Conservation (phyloP, 2,888 invertebrate species). For the Troides aeacus region DNA sequence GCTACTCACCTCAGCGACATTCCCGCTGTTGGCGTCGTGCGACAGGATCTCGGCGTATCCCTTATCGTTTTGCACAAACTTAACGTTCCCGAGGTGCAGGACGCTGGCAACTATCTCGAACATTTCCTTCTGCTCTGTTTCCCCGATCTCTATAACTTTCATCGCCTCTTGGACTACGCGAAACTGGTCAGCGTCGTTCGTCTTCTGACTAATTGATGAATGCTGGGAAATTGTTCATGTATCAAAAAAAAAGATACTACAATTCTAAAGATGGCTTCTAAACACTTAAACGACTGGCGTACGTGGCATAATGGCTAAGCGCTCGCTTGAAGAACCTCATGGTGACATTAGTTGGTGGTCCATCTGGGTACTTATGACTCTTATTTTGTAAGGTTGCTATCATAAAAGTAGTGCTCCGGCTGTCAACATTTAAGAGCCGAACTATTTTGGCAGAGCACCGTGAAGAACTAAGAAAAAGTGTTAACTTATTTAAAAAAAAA, state of each 20-base stretch:
- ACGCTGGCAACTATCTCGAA: slow-evolving; percentile 91
- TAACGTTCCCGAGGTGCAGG: slow-evolving; percentile 92
- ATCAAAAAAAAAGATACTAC: neutral
- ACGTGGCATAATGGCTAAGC: no score
- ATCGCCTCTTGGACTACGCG: slow-evolving; percentile 85
- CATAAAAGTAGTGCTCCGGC: no score
- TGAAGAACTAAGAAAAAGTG: no score
- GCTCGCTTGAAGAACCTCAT: no score
- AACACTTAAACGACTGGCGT: neutral
- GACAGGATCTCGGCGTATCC: slow-evolving; percentile 85
- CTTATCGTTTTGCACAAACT: slow-evolving; percentile 85
- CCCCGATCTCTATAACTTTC: slow-evolving; percentile 87
- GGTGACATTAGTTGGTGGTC: no score
- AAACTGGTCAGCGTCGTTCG: slow-evolving; percentile 84
- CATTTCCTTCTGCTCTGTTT: slow-evolving; percentile 86
- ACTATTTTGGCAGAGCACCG: no score
- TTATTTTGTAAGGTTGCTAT: no score
- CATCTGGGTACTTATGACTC: no score
- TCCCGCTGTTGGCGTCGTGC: slow-evolving; percentile 77
- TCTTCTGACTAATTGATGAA: slow-evolving; percentile 55
- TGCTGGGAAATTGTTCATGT: slow-evolving; percentile 40
- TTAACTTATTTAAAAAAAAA: no score
- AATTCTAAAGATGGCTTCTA: neutral
- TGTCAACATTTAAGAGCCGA: no score
- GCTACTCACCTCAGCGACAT: slow-evolving; percentile 84